These are phyloP conservation scores for Thymelicus lineola DNA, from an alignment of 2,888 invertebrate genomes.

Conservation along the genomic window DNA sequence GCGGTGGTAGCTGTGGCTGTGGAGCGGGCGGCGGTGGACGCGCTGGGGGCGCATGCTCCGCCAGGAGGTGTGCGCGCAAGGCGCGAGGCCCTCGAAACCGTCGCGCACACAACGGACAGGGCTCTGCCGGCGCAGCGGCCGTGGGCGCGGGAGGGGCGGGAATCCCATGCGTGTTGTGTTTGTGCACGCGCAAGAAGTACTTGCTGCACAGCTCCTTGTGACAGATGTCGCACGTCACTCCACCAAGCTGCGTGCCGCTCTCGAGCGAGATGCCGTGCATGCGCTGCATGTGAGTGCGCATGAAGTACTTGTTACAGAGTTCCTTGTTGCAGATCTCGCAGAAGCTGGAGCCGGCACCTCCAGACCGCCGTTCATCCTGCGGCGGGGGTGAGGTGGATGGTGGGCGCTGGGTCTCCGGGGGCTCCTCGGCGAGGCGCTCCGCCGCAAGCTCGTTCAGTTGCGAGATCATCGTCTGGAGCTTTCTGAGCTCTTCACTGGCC, in stretches of 20 bases:
- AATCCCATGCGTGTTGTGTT: slow-evolving; percentile 98
- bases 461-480: slow-evolving; percentile 95
- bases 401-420: slow-evolving; percentile 62
- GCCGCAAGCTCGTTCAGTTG: slow-evolving; percentile 93
- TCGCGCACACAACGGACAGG: slow-evolving; percentile 93
- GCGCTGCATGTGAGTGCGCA: slow-evolving; percentile 99
- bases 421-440: slow-evolving; percentile 74
- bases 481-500: slow-evolving; percentile 94
- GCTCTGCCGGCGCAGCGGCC: slow-evolving; percentile 75
- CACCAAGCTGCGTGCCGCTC: slow-evolving; percentile 96
- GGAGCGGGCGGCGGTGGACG: slow-evolving; percentile 71
- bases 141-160: slow-evolving; percentile 91
- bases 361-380: slow-evolving; percentile 81
- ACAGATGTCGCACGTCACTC: slow-evolving; percentile 98
- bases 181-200: slow-evolving; percentile 98
- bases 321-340: slow-evolving; percentile 99
- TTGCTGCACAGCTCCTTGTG: slow-evolving; percentile 99
- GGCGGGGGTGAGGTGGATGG: slow-evolving; percentile 73
- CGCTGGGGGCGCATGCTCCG: slow-evolving; percentile 91
- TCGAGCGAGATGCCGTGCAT: slow-evolving; percentile 99
- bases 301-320: slow-evolving; percentile 99
- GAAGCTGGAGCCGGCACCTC: slow-evolving; percentile 90
- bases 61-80: slow-evolving; percentile 93
- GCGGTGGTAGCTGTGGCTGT: slow-evolving; percentile 70
- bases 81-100: slow-evolving; percentile 95